These are phyloP conservation scores for Cliona cf. orientalis DNA, from an alignment of 37 sponge, comb jelly and placozoan genomes.

Conservation along the genomic window DNA sequence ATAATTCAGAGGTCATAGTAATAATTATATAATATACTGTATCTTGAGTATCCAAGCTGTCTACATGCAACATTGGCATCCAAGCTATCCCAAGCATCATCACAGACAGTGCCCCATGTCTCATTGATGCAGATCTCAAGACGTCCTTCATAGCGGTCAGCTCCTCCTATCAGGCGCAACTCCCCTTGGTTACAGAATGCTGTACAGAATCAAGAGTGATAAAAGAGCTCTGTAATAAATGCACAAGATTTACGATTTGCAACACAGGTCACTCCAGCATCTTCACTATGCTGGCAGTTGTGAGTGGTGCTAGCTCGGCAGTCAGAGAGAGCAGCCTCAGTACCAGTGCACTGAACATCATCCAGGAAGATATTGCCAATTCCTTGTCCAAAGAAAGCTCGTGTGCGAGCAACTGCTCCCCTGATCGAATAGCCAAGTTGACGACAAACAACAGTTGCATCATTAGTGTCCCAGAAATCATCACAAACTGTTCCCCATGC, in stretches of 20 bases:
- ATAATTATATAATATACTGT: not conserved
- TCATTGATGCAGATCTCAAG: constrained; percentile 23
- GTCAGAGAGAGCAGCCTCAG: constrained; percentile 2
- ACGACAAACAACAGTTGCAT: too few relatives aligned
- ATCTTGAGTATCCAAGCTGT: not conserved
- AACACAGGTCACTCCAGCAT: constrained; percentile 25
- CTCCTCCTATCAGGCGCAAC: constrained; percentile 22
- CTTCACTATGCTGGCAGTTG: constrained; percentile 16
- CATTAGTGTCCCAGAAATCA: too few relatives aligned
- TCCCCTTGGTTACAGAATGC: not conserved
- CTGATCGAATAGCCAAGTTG: too few relatives aligned
- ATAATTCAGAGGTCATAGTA: not conserved
- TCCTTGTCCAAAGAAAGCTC: constrained; percentile 9
- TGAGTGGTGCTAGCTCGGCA: not conserved
- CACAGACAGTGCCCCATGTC: constrained; percentile 44
- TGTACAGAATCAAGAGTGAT: not conserved
- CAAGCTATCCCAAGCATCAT: not conserved
- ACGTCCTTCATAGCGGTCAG: not conserved
- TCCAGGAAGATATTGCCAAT: constrained; percentile 19
- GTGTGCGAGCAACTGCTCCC: not conserved
- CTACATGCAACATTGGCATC: constrained; percentile 25
- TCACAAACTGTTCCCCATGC: too few relatives aligned
- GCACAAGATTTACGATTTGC: not conserved
- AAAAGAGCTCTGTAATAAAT: not conserved
- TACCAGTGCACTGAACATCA: constrained; percentile 16